Conservation (phyloP, 2,888 invertebrate species). For the Nemotelus pantherinus region DNA sequence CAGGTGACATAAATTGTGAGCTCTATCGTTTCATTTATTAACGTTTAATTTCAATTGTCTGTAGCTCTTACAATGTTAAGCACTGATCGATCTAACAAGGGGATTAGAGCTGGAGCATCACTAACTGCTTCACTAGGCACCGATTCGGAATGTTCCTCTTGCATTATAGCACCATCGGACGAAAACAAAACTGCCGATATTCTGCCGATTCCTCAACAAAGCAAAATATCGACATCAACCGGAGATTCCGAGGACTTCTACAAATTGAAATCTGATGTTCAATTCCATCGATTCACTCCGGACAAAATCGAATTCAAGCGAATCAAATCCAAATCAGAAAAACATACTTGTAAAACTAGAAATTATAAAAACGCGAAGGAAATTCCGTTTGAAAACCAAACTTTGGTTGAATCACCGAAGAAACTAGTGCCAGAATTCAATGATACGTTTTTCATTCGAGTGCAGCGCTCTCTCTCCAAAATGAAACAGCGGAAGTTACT, state of each 20-base stretch:
- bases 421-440: neutral
- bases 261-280: slow-evolving; percentile 14
- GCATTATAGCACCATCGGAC: neutral
- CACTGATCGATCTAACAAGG: too few species aligned
- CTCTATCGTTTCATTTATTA: too few species aligned
- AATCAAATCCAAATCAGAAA: slow-evolving; percentile 5
- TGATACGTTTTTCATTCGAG: neutral
- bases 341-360: neutral
- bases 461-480: slow-evolving; percentile 13
- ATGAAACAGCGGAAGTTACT: slow-evolving; percentile 6
- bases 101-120: too few species aligned
- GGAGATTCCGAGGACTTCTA: neutral
- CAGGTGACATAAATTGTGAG: too few species aligned
- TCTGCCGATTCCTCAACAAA: neutral
- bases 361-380: neutral
- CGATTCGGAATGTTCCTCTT: neutral
- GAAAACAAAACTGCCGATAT: neutral
- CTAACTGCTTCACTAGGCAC: neutral
- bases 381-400: neutral
- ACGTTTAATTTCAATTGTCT: too few species aligned
- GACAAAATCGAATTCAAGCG: slow-evolving; percentile 35
- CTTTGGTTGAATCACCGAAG: neutral
- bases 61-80: too few species aligned
- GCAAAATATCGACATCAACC: slow-evolving; percentile 17
- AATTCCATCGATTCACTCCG: neutral